Evolutionary conservation across 1,140 invertebrate genomes (phyloP).

Genomic region (Caenorhabditis briggsae): DNA sequence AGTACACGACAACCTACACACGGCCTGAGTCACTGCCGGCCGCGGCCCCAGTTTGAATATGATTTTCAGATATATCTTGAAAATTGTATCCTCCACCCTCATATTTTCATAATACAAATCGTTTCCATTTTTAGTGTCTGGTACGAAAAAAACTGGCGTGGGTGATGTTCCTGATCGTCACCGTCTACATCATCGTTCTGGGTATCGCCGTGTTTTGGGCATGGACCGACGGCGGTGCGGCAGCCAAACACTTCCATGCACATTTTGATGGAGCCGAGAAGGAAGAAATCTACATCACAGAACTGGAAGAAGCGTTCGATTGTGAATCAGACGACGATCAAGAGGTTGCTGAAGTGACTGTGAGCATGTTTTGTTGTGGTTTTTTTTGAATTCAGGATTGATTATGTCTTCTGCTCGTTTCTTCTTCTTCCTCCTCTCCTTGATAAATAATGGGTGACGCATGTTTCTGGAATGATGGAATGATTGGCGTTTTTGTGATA

Average conservation of each 20-base stretch:
- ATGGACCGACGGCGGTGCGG: slow-evolving; percentile 48
- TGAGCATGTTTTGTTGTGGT: slow-evolving; percentile 55
- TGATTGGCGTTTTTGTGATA: slow-evolving; percentile 25
- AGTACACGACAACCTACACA: too few relatives aligned
- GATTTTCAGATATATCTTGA: too few relatives aligned
- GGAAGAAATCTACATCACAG: slow-evolving; percentile 52
- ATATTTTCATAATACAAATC: too few relatives aligned
- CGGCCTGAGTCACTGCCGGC: too few relatives aligned
- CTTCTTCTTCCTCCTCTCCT: neutral
- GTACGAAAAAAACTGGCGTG: slow-evolving; percentile 55
- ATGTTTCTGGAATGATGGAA: slow-evolving; percentile 43
- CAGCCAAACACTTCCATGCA: slow-evolving; percentile 30
- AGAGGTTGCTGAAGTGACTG: slow-evolving; percentile 58
- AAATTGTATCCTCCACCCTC: too few relatives aligned
- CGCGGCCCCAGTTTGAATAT: too few relatives aligned
- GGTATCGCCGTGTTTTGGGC: slow-evolving; percentile 49
- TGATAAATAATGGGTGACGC: neutral
- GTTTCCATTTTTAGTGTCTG: slow-evolving; percentile 57
- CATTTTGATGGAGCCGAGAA: slow-evolving; percentile 51
- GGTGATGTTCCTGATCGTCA: slow-evolving; percentile 43
- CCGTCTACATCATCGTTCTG: slow-evolving; percentile 38
- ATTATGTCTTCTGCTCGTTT: neutral
- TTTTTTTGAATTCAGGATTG: slow-evolving; percentile 31
- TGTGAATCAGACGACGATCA: slow-evolving; percentile 61
- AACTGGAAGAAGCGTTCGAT: slow-evolving; percentile 54